Evolutionary conservation across 2,888 invertebrate species (phyloP), one percentile per base, ranked within the genome.

Genomic region (Camponotus fellah): DNA sequence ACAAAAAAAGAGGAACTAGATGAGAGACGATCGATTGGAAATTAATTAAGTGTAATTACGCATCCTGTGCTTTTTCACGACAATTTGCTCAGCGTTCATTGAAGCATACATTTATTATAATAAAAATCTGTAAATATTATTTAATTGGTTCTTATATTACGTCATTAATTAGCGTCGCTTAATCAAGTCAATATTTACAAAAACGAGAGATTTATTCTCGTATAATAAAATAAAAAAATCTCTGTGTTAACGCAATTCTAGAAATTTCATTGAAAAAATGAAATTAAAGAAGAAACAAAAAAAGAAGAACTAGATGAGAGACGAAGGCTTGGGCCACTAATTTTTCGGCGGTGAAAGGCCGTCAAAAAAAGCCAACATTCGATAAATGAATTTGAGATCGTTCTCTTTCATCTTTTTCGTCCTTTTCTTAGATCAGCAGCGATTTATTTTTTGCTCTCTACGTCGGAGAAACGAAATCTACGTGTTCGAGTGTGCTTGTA

Each of bases 301-400:
- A 60, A 66, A 46, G 6, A 58, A 32, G 76, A 64, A 34, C 21
- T 53, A 62, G 40, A 80, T 66, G 68, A 82, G 76, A 46, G 32
- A 46, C 80, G 21, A 88, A 86, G 82, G 85, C 80, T 80, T 81
- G 87, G 88, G 87, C 88, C 92, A 92, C 92, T 91, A 91, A 92
- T 92, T 90, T 91, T 90, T 68, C 75, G 46, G 46, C 83, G 82
- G 83, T 82, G 87, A 79, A 89, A 89, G 89, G 86, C 88, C 88
- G 89, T 89, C 90, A 90, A 89, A 88, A 86, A 37, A 89, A 89
- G 89, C 90, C 92, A 92, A 91, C 91, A 92, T 86, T 90, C 91
- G 91, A 91, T 91, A 91, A 92, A 92, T 92, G 90, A 89, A 91
- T 93, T 93, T 91, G 91, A 91, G 91, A 92, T 85, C 66, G 74